A percentile compares a stretch with the other conserved stretches of the same genome.
These are phyloP conservation scores for Eulemur rubriventer DNA, from an alignment of 2,797 vertebrate genomes.

Conservation along the genomic window DNA sequence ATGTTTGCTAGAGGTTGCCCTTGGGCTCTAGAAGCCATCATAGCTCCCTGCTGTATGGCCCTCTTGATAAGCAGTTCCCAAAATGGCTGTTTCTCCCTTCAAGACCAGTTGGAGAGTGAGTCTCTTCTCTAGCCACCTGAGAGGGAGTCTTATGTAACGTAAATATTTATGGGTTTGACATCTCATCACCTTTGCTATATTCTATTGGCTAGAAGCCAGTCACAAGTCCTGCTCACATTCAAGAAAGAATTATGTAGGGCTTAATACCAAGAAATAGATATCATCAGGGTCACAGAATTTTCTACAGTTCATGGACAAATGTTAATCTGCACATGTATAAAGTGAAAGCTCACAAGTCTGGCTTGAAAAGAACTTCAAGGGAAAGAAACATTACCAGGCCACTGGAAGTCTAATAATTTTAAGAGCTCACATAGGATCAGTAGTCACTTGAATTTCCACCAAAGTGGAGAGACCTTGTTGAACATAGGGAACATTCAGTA, in stretches of 20 bases:
- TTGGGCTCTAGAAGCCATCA: background rate
- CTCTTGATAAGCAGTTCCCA: background rate
- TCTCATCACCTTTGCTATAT: background rate
- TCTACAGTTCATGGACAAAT: background rate
- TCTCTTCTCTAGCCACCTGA: background rate
- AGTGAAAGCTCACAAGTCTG: background rate
- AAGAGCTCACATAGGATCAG: background rate
- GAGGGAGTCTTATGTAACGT: background rate
- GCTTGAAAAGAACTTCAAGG: background rate
- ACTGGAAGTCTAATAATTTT: background rate
- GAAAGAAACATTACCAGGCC: background rate
- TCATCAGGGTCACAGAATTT: background rate
- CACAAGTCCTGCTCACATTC: background rate
- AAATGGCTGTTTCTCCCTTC: background rate
- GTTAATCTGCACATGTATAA: background rate
- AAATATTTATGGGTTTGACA: background rate
- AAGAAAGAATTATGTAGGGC: background rate
- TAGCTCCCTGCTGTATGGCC: background rate
- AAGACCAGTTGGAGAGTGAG: background rate
- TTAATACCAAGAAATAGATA: background rate
- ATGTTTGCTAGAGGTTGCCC: background rate
- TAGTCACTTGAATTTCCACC: background rate
- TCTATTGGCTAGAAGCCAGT: background rate
- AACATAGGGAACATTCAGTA: background rate
- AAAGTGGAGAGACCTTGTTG: background rate